Conservation (phyloP, 2,888 invertebrate species). For the Crocallis elinguaria region DNA sequence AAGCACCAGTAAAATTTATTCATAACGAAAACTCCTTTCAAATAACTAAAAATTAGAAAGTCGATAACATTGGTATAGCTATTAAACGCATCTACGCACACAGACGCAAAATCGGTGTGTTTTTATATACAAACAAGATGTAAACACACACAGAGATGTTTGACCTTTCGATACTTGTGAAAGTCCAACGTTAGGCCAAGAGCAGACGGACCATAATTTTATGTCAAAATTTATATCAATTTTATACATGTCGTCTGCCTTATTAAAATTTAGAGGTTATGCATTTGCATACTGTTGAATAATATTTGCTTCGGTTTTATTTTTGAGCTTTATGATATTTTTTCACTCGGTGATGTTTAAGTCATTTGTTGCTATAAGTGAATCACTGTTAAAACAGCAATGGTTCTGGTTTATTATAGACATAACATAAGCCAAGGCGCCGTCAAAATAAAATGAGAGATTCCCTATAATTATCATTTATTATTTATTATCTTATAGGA, state of each 20-base stretch:
- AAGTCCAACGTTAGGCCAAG: slow-evolving; percentile 50
- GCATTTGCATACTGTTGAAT: slow-evolving; percentile 6
- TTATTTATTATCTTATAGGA: neutral
- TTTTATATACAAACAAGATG: slow-evolving; percentile 30
- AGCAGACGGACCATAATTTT: slow-evolving; percentile 20
- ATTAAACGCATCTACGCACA: slow-evolving; percentile 45
- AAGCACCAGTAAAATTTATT: slow-evolving; percentile 9
- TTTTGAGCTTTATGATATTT: neutral
- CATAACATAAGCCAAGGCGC: too few species aligned
- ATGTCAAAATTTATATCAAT: slow-evolving; percentile 21
- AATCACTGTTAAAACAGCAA: too few species aligned
- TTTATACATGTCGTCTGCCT: slow-evolving; percentile 15
- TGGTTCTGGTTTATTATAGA: too few species aligned
- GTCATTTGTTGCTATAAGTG: too few species aligned
- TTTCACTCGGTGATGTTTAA: neutral
- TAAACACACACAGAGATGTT: slow-evolving; percentile 46
- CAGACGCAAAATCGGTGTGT: slow-evolving; percentile 28
- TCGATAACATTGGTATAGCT: slow-evolving; percentile 57
- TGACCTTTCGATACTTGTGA: slow-evolving; percentile 75
- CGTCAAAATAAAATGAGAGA: neutral
- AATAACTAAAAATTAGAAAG: slow-evolving; percentile 66
- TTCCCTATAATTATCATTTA: neutral
- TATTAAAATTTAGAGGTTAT: slow-evolving; percentile 34
- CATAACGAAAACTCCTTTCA: slow-evolving; percentile 13
- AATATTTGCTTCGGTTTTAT: slow-evolving; percentile 16